Base-by-base conservation (phyloP, 2,113 vertebrate genomes). In the Ochotona princeps region DNA sequence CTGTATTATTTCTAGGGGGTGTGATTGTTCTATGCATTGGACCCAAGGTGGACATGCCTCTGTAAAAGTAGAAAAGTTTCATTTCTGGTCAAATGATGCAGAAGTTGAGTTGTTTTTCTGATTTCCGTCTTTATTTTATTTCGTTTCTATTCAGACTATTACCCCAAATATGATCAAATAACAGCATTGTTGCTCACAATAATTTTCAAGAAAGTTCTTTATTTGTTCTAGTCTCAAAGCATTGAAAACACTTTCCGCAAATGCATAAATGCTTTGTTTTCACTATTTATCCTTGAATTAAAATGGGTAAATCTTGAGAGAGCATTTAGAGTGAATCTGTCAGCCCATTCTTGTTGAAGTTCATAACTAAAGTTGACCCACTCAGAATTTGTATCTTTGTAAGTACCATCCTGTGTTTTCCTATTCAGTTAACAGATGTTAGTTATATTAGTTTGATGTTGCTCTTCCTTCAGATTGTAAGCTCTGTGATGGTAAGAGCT, bases 241-340 rank as follows among this genome's bases (percentile, higher is more conserved):
- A 61, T 10, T 87, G 83, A 88, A 88, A n/a, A 14, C 14, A 26
- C 49, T 78, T 91, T 63, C 20, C 74, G 61, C 76, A 94, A 60
- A 80, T 44, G 0, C 30, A 75, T 60, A 44, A 20, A 21, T 49
- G 84, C 17, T 94, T 87, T 83, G 57, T 79, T 51, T 75, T 92
- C 17, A 35, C 1, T 84, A 67, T 30, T 93, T 83, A 80, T 85
- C 15, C 26, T 85, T 38, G 26, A 72, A 91, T 94, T 92, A 82
- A 89, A 63, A 38, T 84, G 23, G 60, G 17, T 7, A 80, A 74
- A 79, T 89, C 66, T 54, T 80, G 66, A 91, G 32, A 65, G 70
- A 51, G 35, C 11, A 26, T 93, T 93, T 93, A 65, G 20, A 87
- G 35, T 82, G 66, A 67, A n/a, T 80, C 65, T 60, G n/a, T 86